These are phyloP conservation scores for Spilarctia lutea DNA, from an alignment of 2,888 invertebrate species.

Conservation along the genomic window DNA sequence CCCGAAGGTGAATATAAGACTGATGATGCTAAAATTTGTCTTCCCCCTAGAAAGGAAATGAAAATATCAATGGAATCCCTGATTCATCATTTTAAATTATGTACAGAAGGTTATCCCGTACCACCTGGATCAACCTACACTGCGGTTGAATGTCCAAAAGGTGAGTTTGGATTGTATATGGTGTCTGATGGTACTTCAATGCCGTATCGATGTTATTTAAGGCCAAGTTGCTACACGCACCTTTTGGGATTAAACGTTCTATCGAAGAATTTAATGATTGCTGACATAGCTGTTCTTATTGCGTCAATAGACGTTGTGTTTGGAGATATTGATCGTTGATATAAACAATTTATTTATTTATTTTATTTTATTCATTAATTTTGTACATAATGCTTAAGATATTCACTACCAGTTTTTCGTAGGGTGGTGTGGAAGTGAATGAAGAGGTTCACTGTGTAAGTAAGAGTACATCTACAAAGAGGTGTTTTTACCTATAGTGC, in stretches of 20 bases:
- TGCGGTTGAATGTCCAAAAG: constrained; percentile 93
- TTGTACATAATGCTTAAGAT: too few relatives aligned
- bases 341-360: neutral
- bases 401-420: too few relatives aligned
- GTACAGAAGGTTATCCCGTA: constrained; percentile 92
- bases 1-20: constrained; percentile 92
- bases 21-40: constrained; percentile 92
- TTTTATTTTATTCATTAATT: too few relatives aligned
- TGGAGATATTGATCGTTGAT: constrained; percentile 87
- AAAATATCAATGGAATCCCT: constrained; percentile 95
- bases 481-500: too few relatives aligned
- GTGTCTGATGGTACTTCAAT: constrained; percentile 93
- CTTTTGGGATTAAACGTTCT: constrained; percentile 88
- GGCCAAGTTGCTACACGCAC: constrained; percentile 87
- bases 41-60: constrained; percentile 93
- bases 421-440: too few relatives aligned
- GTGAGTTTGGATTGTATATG: constrained; percentile 94
- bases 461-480: too few relatives aligned
- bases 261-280: constrained; percentile 89
- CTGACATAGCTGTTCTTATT: constrained; percentile 93
- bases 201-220: constrained; percentile 89
- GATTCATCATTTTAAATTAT: constrained; percentile 96
- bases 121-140: constrained; percentile 95
- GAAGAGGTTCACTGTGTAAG: too few relatives aligned
- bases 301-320: constrained; percentile 89